Evolutionary conservation across 2,113 vertebrate genomes (phyloP), one percentile per base, ranked within the genome.

Genomic region (Phodopus roborovskii): DNA sequence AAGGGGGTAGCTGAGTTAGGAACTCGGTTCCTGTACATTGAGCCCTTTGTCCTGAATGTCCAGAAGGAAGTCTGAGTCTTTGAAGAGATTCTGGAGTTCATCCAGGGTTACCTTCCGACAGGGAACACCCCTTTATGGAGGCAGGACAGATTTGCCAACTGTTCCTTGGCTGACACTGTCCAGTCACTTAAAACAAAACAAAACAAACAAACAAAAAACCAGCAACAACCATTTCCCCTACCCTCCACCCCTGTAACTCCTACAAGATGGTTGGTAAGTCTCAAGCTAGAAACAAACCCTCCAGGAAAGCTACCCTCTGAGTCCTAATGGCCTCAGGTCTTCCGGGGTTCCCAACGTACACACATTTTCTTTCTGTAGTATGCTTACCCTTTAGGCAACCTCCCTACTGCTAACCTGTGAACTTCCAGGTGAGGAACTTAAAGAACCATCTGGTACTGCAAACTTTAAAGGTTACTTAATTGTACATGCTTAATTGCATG

Each of bases 41-140:
- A 86, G 50, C 24, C 84, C 68, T 96, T 94, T 83, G 86, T 64
- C 91, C 74, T 71, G 22, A 53, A 94, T 13, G 15, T 42, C 45
- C 36, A 74, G 39, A 92, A 95, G 85, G 88, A 91, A 97, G 48
- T 82, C 45, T 22, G 75, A 60, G 39, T 62, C 48, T 88, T 85
- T 71, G 50, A 66, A 66, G 60, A 73, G 78, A 50, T 53, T 64
- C 73, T 70, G 64, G 84, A 95, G 84, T 42, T 75, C 48, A 82
- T 24, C 71, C 88, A 71, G 33, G 11, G 42, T 11, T 36, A 90
- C 53, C 71, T 92, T 84, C 84, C 33, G 60, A 48, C 60, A 75
- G 73, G 28, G 24, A 90, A 86, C 28, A 7, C 36, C 42, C 71
- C 66, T 82, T 60, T 58, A 39, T 53, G 60, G 48, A 71, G 9